Evolutionary conservation across 2,113 vertebrate genomes (phyloP), one percentile per base, ranked within the genome.

Genomic region (Hyaena hyaena): DNA sequence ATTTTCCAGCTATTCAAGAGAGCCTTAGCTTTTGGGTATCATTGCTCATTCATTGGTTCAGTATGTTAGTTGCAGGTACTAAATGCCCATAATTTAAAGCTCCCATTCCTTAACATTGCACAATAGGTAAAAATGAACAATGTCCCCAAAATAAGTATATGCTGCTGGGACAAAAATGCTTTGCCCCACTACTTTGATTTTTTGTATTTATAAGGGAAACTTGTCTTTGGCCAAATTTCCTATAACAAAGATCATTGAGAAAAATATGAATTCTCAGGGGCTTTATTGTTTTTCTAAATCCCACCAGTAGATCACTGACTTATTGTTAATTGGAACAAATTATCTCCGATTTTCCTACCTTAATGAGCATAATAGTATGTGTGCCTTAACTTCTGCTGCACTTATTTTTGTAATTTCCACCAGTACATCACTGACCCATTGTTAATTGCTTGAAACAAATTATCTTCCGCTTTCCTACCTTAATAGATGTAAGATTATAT

Each of bases 361-460:
- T 31, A 24, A n/a, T 16, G 69, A 43, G 53, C 19, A n/a, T 73
- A 33, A 73, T 17, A 31, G 58, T 16, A 53, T 5, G 31, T 33
- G 19, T 81, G 50, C 61, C 71, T 80, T 68, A 66, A 58, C 53
- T 58, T 89, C 53, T 89, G 43, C 39, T 66, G 82, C 50, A 58
- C 19, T 58, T 58, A 58, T 21, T 58, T 58, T 58, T 58, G 19
- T 21, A 58, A 21, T 58, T 58, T 58, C 50, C 11, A 82, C 19
- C 61, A 58, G 58, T 19, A 82, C 35, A 86, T 77, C 50, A 86
- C 35, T 35, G 65, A 69, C 4, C 63, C 58, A 1, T 35, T 65
- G 17, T 63, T 86, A 84, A 50, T 83, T 69, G n/a, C 71, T 91
- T 73, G 65, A 91, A 95, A 48, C 50, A 81, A 88, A 82, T 82